Evolutionary conservation across 2,797 vertebrate genomes (phyloP).

Genomic region (Gymnoscopelus braueri): DNA sequence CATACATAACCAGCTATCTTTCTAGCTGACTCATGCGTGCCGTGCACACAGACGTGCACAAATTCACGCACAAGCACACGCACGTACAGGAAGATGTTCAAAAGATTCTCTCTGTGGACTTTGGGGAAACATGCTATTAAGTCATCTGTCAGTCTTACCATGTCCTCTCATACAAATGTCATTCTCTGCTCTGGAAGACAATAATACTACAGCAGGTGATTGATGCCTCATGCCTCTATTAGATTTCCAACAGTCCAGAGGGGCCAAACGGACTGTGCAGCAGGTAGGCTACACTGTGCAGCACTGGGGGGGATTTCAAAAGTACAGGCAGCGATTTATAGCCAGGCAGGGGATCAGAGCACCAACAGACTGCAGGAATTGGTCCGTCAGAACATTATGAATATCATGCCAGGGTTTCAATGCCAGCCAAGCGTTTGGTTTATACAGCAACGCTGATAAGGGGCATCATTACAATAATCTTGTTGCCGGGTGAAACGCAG

Average conservation of each 20-base stretch:
- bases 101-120: neutral
- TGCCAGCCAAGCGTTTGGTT: constrained; percentile 3
- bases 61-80: constrained; percentile 5
- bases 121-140: constrained; percentile 12
- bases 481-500: constrained; percentile 10
- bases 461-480: neutral
- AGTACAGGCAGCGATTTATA: constrained; percentile 35
- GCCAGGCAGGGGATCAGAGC: constrained; percentile 34
- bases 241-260: constrained; percentile 30
- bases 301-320: constrained; percentile 33
- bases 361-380: constrained; percentile 43
- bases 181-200: neutral
- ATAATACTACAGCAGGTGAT: constrained; percentile 31
- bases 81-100: constrained; percentile 1
- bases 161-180: constrained; percentile 24
- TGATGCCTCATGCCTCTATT: constrained; percentile 22
- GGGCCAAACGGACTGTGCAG: constrained; percentile 47
- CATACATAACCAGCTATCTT: constrained; percentile 12
- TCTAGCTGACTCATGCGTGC: constrained; percentile 42
- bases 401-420: constrained; percentile 47
- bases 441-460: no score
- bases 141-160: constrained; percentile 36
- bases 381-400: constrained; percentile 56
- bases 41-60: neutral
- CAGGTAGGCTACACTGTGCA: constrained; percentile 34